Evolutionary conservation across 2,888 invertebrate genomes (phyloP).

Genomic region (Empis livida): DNA sequence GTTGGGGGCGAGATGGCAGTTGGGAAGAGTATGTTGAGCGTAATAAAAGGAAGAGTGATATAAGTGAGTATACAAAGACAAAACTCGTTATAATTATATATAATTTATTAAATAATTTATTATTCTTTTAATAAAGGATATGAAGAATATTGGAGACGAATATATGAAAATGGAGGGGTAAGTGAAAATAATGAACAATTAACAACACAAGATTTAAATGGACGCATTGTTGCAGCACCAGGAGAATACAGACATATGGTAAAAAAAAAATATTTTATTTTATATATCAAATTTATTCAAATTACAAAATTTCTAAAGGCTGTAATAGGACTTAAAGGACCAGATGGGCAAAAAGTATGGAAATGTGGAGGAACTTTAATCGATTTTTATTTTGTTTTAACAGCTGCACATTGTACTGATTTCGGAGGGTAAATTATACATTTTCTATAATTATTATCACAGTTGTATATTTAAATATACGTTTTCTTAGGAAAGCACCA

Average conservation of each 20-base stretch:
- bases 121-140: not conserved
- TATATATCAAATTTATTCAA: not conserved
- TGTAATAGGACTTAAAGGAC: not conserved
- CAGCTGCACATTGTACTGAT: conserved; percentile 6
- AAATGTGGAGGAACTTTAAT: conserved; percentile 7
- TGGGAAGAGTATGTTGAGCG: too few species aligned
- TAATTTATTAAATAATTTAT: too few species aligned
- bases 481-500: conserved; percentile 20
- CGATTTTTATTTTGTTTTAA: conserved; percentile 4
- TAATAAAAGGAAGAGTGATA: too few species aligned
- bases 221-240: conserved; percentile 6
- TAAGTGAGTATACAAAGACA: too few species aligned
- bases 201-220: conserved; percentile 6
- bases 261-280: not conserved
- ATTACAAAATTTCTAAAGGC: not conserved
- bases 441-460: too few species aligned
- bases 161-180: not conserved
- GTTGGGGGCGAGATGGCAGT: too few species aligned
- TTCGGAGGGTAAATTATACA: conserved; percentile 1
- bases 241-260: conserved; percentile 12
- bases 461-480: too few species aligned
- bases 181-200: not conserved
- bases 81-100: too few species aligned
- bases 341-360: not conserved
- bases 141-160: not conserved